These are phyloP conservation scores for Tympanoctomys barrerae DNA, from an alignment of 2,797 vertebrate species.

Conservation along the genomic window DNA sequence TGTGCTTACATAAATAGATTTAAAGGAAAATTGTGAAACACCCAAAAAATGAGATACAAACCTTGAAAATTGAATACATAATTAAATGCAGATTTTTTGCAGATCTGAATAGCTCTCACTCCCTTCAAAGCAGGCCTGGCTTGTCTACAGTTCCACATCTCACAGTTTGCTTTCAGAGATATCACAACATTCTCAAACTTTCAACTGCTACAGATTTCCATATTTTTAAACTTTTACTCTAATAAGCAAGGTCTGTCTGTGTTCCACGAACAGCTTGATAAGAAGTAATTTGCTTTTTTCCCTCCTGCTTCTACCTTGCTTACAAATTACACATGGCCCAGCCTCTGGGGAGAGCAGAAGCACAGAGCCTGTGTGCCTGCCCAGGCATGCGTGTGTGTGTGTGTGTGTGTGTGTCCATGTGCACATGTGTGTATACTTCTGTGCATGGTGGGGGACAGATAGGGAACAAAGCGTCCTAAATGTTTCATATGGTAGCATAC, in stretches of 20 bases:
- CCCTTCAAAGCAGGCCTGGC: not conserved
- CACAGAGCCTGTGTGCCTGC: rapidly evolving
- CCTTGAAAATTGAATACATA: not conserved
- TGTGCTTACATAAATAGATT: not conserved
- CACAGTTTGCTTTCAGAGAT: not conserved
- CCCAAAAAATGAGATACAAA: not conserved
- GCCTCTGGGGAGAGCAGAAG: not conserved
- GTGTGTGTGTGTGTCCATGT: not conserved
- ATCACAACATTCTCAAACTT: slow-evolving; percentile 30
- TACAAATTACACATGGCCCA: not conserved
- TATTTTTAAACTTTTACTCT: slow-evolving; percentile 34
- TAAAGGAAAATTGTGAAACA: slow-evolving; percentile 13
- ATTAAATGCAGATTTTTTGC: not conserved
- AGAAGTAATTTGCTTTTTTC: not conserved
- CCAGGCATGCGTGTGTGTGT: too few species aligned
- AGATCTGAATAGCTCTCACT: not conserved
- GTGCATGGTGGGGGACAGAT: not conserved
- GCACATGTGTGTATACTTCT: not conserved
- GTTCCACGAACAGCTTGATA: not conserved
- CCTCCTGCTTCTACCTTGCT: not conserved
- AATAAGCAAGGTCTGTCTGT: slow-evolving; percentile 27
- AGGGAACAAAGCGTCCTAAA: not conserved
- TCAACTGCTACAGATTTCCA: not conserved
- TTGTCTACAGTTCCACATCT: not conserved
- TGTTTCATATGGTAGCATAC: not conserved